phyloP scores from a whole-genome alignment of 30 jellyfish, hydroid and myxozoan genomes.

The Cassiopea andromeda region DNA sequence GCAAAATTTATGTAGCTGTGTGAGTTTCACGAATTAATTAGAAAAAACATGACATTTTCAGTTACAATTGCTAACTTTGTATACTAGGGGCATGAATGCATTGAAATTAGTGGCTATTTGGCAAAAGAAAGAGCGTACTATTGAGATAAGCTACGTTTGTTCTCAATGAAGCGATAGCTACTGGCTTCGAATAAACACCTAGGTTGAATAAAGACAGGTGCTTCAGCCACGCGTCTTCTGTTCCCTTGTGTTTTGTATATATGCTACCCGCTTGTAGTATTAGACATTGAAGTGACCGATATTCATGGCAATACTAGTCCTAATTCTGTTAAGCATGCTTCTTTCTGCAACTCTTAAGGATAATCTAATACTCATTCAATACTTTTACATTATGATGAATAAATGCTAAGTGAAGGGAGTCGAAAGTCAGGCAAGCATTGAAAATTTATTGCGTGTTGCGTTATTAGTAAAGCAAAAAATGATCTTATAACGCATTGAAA shows the following conservation, averaged over 20 bases:
- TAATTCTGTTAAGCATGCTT: neutral
- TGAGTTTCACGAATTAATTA: neutral
- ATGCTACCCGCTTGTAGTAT: conserved; percentile 48
- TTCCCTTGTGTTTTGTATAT: conserved; percentile 50
- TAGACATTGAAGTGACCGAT: neutral
- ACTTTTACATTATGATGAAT: neutral
- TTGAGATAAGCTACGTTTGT: conserved; percentile 48
- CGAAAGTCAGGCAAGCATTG: neutral
- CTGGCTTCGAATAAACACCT: conserved; percentile 55
- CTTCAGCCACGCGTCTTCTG: conserved; percentile 74
- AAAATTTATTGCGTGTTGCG: neutral
- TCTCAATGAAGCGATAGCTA: conserved; percentile 35
- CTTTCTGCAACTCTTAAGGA: neutral
- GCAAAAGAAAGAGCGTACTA: neutral
- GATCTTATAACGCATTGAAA: neutral
- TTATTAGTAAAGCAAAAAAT: neutral
- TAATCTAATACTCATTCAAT: neutral
- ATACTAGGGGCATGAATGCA: neutral
- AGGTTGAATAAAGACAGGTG: conserved; percentile 71
- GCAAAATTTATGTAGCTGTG: neutral
- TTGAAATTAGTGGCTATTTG: neutral
- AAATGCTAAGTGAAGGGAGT: neutral
- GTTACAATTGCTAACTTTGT: neutral
- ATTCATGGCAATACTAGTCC: conserved; percentile 1
- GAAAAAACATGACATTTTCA: neutral